Evolutionary conservation across 1,140 invertebrate species (phyloP).

Genomic region (Pseudomyrmex dendroicus): DNA sequence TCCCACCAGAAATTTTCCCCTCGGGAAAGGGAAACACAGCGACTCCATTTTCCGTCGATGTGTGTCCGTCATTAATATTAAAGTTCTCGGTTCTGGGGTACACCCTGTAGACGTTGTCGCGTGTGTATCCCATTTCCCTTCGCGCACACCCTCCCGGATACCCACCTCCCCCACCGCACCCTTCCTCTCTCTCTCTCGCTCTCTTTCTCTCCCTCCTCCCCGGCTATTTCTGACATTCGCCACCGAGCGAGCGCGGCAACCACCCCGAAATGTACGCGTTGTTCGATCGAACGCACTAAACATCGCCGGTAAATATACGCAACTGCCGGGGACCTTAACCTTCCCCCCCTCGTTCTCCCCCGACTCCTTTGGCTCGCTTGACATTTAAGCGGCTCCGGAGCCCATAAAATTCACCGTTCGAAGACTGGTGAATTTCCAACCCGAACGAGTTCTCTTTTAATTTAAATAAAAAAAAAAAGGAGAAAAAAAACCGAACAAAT

Average conservation of each 20-base stretch:
- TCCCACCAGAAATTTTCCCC: constrained; percentile 47
- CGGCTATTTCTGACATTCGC: constrained; percentile 58
- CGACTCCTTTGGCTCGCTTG: no score
- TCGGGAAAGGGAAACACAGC: constrained; percentile 1
- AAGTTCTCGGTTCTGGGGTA: constrained; percentile 28
- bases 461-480: no score
- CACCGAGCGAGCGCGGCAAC: constrained; percentile 31
- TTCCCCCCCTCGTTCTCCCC: background rate
- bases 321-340: constrained; percentile 26
- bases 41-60: constrained; percentile 46
- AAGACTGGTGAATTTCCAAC: no score
- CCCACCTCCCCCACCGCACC: background rate
- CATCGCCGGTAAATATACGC: constrained; percentile 47
- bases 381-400: no score
- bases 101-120: constrained; percentile 51
- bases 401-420: no score
- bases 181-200: constrained; percentile 15
- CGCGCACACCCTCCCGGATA: background rate
- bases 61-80: constrained; percentile 54
- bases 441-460: no score
- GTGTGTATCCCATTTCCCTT: constrained; percentile 54
- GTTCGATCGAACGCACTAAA: constrained; percentile 57
- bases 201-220: constrained; percentile 24
- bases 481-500: no score
- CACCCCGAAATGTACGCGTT: constrained; percentile 51